Base-by-base conservation (phyloP, 2,888 invertebrate genomes). In the Ditula angustiorana region DNA sequence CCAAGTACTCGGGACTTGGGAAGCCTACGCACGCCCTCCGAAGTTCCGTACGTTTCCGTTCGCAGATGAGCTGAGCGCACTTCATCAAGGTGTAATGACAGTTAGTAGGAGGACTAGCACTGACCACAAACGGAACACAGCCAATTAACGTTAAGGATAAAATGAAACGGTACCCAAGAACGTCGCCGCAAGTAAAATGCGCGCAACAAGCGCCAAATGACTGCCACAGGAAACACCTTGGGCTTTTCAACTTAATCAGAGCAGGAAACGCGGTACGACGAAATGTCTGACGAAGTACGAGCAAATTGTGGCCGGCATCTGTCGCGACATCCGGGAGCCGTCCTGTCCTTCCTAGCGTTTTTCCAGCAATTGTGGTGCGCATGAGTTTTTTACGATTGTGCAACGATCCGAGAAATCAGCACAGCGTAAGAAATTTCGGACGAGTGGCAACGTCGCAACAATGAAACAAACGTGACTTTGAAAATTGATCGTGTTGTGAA, bases 251-350 rank as follows among this genome's bases (percentile, higher is more conserved):
- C 76, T 77, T 74, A 78, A 77, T 71, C 67, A 74, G 70, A 75
- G 74, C 79, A 83, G 81, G 80, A 83, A 85, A 83, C 72, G 41
- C 41, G 69, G 66, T 30, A 56, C 58, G 33, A 30, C 44, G 26
- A 63, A 63, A 58, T 58, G 52, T 33, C 64, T 56, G 13, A 50
- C 70, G 72, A 73, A 76, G 74, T 69, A 71, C 61, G 66, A 65
- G 69, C 71, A 71, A 71, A 69, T 70, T 67, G 67, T 61, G 66
- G 68, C 30, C 24, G 57, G 19, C 49, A 57, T 71, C 69, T 68
- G 73, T 76, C 74, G 75, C 74, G 76, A 83, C 76, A 80, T 83
- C 85, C 82, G 83, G 77, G 79, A 80, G 61, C 67, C 72, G 16
- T 76, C 76, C 76, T 78, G 80, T 41, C 26, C 37, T 56, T 41